Conservation (phyloP, 2,113 vertebrate species). For the Siniperca knerii region DNA sequence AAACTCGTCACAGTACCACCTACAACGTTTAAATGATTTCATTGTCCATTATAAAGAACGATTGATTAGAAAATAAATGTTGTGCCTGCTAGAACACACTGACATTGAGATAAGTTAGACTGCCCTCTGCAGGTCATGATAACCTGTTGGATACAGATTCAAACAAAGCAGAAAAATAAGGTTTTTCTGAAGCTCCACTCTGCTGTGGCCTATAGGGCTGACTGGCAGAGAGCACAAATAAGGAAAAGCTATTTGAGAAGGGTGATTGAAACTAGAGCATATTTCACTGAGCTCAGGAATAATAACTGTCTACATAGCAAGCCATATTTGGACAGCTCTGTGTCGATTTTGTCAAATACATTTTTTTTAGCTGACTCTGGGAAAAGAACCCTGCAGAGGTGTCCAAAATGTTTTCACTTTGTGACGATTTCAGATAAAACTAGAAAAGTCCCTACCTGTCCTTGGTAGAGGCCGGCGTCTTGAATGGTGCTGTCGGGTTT, state of each 20-base stretch:
- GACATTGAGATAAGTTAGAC: not conserved
- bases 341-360: not conserved
- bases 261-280: not conserved
- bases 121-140: constrained; percentile 32
- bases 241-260: not conserved
- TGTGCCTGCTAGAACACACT: not conserved
- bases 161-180: not conserved
- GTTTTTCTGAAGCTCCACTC: not conserved
- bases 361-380: not conserved
- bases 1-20: not conserved
- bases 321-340: constrained; percentile 1
- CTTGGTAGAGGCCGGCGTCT: constrained; percentile 97
- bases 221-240: constrained; percentile 13
- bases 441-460: constrained; percentile 89
- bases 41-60: not conserved
- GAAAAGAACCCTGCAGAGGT: not conserved
- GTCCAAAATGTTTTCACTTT: not conserved
- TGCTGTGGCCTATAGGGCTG: not conserved
- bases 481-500: constrained; percentile 99
- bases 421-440: not conserved
- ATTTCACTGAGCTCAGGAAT: constrained; percentile 31
- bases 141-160: not conserved
- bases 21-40: not conserved
- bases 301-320: constrained; percentile 1
- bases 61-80: not conserved